These are phyloP conservation scores for Anarhynchus alexandrinus DNA, from an alignment of 2,113 vertebrate genomes.

Conservation along the genomic window DNA sequence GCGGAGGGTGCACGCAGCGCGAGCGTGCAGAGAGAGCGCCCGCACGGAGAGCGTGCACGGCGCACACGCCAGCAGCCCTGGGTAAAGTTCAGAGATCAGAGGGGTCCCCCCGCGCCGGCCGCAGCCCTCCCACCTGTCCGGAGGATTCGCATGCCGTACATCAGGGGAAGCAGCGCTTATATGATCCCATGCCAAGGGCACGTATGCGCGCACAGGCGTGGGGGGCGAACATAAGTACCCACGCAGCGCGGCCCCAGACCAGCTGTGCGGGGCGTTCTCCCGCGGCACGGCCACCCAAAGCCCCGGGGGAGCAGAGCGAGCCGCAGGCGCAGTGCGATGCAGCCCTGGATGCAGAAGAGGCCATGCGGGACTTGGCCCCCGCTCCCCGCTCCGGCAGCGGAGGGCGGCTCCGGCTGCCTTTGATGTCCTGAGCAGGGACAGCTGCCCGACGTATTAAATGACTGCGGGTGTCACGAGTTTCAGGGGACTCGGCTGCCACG, in stretches of 20 bases:
- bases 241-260: neutral
- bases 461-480: neutral
- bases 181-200: neutral
- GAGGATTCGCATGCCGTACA: neutral
- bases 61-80: neutral
- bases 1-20: neutral
- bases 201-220: neutral
- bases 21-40: neutral
- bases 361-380: accelerated
- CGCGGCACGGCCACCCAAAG: neutral
- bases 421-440: neutral
- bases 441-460: neutral
- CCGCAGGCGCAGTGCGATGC: neutral
- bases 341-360: neutral
- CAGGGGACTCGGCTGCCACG: neutral
- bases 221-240: too few relatives aligned
- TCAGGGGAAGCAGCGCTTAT: neutral
- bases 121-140: neutral
- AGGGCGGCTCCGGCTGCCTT: neutral
- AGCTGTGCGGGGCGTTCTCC: neutral
- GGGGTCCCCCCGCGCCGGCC: neutral
- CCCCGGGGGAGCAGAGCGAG: neutral
- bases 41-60: accelerated
- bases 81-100: neutral
- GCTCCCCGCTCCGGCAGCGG: neutral